Base-by-base conservation (phyloP, 2,113 vertebrate species). In the Formicarius rufipectus region DNA sequence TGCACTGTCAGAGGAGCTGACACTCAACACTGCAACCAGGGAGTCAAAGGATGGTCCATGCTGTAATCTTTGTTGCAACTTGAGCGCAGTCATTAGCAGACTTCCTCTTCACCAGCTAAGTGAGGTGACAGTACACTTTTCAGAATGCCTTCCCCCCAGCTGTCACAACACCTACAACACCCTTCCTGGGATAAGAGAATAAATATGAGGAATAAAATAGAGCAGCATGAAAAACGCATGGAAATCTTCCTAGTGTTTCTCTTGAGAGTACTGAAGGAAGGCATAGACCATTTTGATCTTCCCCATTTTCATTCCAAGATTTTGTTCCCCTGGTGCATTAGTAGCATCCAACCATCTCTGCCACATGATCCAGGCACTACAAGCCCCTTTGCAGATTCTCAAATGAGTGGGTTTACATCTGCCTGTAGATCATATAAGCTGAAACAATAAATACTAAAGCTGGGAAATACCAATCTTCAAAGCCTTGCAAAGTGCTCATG, bases 321-420 rank as follows among this genome's bases (percentile, higher is more conserved):
- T 73, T 81, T 27, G 33, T 20, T 84, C 11, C 27, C 21, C 25
- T 10, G 28, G 12, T 60, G 53, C 44, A 39, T 73, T 8, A 53
- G n/a, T 31, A 89, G 56, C 23, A 28, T 63, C 69, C n/a, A 37
- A 53, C 21, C 28, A 9, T 58, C 0, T 0, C 37, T 73, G 55
- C 11, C 59, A 40, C 2, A 1, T 5, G 15, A 76, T 10, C 63
- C 1, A 47, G 6, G 7, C 2, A 3, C 23, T 21, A 47, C 1
- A 4, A 81, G 37, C 20, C 39, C 21, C 17, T 45, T 42, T 16
- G 17, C 12, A 39, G 49, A 35, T 21, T 76, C 30, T 60, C 64
- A 77, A 76, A 58, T 6, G 1, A 67, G 31, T 27, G 37, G 15
- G 42, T 79, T 73, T 77, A 56, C 47, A 68, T 27, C 14, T 73